phyloP scores from a whole-genome alignment of 2,888 invertebrate genomes.

The Anthrax anthrax region DNA sequence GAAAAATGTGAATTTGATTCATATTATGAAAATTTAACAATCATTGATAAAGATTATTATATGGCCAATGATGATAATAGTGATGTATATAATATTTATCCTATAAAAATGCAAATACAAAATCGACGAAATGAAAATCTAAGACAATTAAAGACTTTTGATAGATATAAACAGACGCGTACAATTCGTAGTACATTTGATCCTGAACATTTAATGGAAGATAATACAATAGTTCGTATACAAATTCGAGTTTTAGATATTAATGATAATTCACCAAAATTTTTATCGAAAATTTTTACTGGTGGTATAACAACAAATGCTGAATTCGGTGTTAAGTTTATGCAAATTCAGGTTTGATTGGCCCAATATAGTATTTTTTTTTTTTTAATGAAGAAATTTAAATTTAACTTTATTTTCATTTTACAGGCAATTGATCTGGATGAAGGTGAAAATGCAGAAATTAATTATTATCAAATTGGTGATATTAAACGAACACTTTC shows the following conservation, averaged over 20 bases:
- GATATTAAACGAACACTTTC: slow-evolving; percentile 69
- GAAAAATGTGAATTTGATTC: slow-evolving; percentile 53
- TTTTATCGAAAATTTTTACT: slow-evolving; percentile 68
- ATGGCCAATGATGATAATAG: too few relatives aligned
- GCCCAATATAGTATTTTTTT: slow-evolving; percentile 12
- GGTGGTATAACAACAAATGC: slow-evolving; percentile 90
- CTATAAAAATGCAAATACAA: neutral
- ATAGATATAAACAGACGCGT: slow-evolving; percentile 17
- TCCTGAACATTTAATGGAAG: slow-evolving; percentile 26
- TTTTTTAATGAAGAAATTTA: neutral
- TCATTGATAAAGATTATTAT: neutral
- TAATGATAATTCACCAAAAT: slow-evolving; percentile 83
- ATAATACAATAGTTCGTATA: slow-evolving; percentile 57
- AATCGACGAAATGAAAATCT: neutral
- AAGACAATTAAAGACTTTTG: slow-evolving; percentile 11
- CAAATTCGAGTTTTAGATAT: slow-evolving; percentile 62
- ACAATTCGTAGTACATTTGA: slow-evolving; percentile 3
- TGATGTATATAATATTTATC: too few relatives aligned
- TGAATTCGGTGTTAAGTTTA: slow-evolving; percentile 77
- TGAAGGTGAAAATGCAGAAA: slow-evolving; percentile 54
- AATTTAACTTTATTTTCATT: slow-evolving; percentile 7
- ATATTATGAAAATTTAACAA: neutral
- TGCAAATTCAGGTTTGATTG: slow-evolving; percentile 71
- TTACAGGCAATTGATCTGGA: slow-evolving; percentile 69
- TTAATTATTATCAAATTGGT: slow-evolving; percentile 65